Percentiles rank a stretch among this genome's conserved stretches.
Conservation (phyloP, 2,113 vertebrate genomes). For the Gasterosteus aculeatus region DNA sequence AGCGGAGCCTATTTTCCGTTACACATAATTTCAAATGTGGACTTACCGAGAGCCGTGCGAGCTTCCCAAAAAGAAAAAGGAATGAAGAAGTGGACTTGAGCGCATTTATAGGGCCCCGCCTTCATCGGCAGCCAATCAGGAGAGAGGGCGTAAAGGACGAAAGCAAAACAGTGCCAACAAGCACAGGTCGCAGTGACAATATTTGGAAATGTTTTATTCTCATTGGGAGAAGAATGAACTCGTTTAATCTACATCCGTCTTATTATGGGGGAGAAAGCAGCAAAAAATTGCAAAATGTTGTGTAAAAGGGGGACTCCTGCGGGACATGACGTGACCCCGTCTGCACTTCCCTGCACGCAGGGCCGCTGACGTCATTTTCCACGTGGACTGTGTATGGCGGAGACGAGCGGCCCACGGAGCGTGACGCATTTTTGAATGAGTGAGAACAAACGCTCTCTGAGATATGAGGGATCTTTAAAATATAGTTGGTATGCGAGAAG, state of each 20-base stretch:
- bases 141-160: constrained; percentile 48
- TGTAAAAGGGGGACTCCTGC: constrained; percentile 6
- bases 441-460: neutral
- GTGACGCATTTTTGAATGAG: neutral
- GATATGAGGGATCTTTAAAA: neutral
- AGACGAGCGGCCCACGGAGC: neutral
- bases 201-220: constrained; percentile 4
- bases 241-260: too few species aligned
- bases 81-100: constrained; percentile 33
- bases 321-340: neutral
- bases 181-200: neutral
- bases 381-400: neutral
- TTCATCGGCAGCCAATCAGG: constrained; percentile 73
- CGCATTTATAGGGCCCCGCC: constrained; percentile 74
- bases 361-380: neutral
- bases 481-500: neutral
- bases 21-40: neutral
- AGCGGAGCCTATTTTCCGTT: neutral
- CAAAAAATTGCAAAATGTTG: neutral
- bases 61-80: constrained; percentile 41
- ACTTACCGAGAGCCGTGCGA: constrained; percentile 47
- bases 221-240: neutral
- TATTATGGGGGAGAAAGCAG: neutral
- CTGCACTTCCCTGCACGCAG: too few species aligned
- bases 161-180: constrained; percentile 50